Conservation (phyloP, 2,888 invertebrate species). For the Mellilla xanthometata region DNA sequence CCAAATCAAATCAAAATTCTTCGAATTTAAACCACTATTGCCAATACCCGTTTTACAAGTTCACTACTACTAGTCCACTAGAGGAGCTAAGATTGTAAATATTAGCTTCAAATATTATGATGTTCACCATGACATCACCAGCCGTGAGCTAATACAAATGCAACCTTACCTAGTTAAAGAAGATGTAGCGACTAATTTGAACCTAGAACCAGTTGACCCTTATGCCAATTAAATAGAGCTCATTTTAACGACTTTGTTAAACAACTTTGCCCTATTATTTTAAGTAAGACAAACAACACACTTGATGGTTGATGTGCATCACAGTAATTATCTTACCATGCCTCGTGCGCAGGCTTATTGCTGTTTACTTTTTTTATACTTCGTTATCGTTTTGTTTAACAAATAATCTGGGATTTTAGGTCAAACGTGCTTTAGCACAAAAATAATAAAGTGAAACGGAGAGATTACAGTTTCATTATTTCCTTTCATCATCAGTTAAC, state of each 20-base stretch:
- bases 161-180: too few species aligned
- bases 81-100: slow-evolving; percentile 12
- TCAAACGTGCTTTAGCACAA: slow-evolving; percentile 7
- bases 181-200: too few species aligned
- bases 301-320: slow-evolving; percentile 16
- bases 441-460: not conserved
- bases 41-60: slow-evolving; percentile 10
- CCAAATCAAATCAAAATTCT: not conserved
- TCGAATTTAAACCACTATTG: not conserved
- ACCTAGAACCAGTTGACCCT: too few species aligned
- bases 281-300: not conserved
- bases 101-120: slow-evolving; percentile 11
- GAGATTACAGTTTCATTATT: slow-evolving; percentile 4
- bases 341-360: slow-evolving; percentile 9
- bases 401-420: slow-evolving; percentile 11
- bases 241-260: too few species aligned
- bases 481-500: too few species aligned
- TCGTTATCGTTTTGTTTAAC: slow-evolving; percentile 13
- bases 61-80: slow-evolving; percentile 4
- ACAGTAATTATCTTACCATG: slow-evolving; percentile 17
- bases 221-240: too few species aligned
- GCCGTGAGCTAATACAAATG: not conserved
- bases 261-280: too few species aligned
- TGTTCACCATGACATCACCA: slow-evolving; percentile 23
- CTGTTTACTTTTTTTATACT: slow-evolving; percentile 13